Conservation (phyloP, 1,140 invertebrate genomes). For the Mactra quadrangularis region DNA sequence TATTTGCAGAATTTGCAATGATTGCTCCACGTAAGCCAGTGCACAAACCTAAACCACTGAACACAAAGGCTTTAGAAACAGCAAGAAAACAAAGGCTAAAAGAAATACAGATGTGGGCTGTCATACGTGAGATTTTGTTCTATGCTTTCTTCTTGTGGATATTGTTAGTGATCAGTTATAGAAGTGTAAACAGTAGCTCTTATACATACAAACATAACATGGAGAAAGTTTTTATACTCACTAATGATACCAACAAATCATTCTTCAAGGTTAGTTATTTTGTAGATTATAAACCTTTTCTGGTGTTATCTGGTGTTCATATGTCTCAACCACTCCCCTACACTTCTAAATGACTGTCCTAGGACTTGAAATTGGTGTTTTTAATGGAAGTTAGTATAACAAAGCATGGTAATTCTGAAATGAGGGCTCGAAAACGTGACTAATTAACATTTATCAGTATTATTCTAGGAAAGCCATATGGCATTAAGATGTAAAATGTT, state of each 20-base stretch:
- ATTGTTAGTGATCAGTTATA: conserved; percentile 84
- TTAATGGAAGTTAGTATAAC: too few species aligned
- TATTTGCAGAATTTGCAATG: conserved; percentile 70
- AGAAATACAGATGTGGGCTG: conserved; percentile 84
- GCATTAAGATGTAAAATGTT: too few species aligned
- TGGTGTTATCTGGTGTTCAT: too few species aligned
- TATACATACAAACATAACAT: conserved; percentile 83
- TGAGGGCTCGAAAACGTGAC: too few species aligned
- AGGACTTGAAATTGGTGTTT: too few species aligned
- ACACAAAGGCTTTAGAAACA: conserved; percentile 81
- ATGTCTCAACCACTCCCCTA: too few species aligned
- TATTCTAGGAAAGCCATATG: too few species aligned
- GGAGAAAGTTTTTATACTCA: conserved; percentile 83
- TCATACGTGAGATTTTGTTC: conserved; percentile 84
- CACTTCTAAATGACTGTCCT: too few species aligned
- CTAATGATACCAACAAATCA: conserved; percentile 73
- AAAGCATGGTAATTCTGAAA: too few species aligned
- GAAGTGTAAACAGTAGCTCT: conserved; percentile 82
- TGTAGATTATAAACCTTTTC: too few species aligned
- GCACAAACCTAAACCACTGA: conserved; percentile 82
- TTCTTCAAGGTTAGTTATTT: conserved; percentile 70
- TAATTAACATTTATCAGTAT: too few species aligned
- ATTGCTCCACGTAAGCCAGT: conserved; percentile 75
- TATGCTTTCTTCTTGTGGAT: conserved; percentile 85
- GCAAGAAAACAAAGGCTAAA: conserved; percentile 82